These are phyloP conservation scores for Tolmerus cingulatus DNA, from an alignment of 2,888 invertebrate genomes.

Conservation along the genomic window DNA sequence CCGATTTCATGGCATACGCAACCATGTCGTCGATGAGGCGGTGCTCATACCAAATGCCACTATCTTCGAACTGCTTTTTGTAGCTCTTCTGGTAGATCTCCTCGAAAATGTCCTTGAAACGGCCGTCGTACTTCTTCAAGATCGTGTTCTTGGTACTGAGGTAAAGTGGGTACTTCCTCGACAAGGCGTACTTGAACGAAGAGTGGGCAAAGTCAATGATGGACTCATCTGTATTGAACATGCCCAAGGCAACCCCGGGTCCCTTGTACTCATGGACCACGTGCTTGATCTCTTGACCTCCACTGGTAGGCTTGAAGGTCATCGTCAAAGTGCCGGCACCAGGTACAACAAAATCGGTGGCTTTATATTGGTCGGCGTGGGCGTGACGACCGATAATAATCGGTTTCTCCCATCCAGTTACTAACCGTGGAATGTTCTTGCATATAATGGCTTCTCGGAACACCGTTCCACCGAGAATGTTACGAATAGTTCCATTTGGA, in stretches of 20 bases:
- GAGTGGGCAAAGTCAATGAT: slow-evolving; percentile 93
- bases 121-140: slow-evolving; percentile 93
- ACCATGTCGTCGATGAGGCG: slow-evolving; percentile 99
- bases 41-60: slow-evolving; percentile 97
- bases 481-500: slow-evolving; percentile 88
- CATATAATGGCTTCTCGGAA: slow-evolving; percentile 89
- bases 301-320: slow-evolving; percentile 75
- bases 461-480: slow-evolving; percentile 78
- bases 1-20: slow-evolving; percentile 96
- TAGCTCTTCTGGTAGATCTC: slow-evolving; percentile 92
- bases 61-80: slow-evolving; percentile 81
- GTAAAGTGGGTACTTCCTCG: slow-evolving; percentile 86
- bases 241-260: slow-evolving; percentile 90
- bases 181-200: slow-evolving; percentile 89
- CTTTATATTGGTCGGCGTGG: slow-evolving; percentile 97
- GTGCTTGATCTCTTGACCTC: slow-evolving; percentile 71
- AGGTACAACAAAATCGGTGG: slow-evolving; percentile 95
- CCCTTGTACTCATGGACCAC: slow-evolving; percentile 86
- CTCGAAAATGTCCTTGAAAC: slow-evolving; percentile 97
- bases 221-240: slow-evolving; percentile 97
- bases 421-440: slow-evolving; percentile 93
- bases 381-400: slow-evolving; percentile 99
- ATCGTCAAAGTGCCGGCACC: slow-evolving; percentile 88
- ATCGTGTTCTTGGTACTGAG: slow-evolving; percentile 97
- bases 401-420: slow-evolving; percentile 93